phyloP scores from a whole-genome alignment of 2,113 vertebrate genomes.

The Ranitomeya imitator region DNA sequence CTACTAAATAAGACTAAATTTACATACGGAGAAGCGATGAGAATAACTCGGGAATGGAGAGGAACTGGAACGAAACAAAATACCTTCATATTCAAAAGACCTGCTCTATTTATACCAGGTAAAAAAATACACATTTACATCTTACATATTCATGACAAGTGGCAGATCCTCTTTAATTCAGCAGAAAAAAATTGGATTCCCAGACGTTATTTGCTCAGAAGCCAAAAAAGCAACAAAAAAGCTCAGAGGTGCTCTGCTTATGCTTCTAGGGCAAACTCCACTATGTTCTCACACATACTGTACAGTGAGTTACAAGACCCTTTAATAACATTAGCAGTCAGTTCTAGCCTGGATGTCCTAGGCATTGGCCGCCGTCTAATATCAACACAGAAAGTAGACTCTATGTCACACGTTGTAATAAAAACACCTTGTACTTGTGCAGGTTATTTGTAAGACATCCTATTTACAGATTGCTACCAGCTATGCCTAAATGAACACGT shows the following conservation, averaged over 20 bases:
- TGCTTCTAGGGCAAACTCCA: neutral
- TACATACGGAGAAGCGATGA: too few relatives aligned
- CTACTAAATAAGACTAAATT: too few relatives aligned
- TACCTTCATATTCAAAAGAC: too few relatives aligned
- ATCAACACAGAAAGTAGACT: neutral
- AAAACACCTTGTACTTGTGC: neutral
- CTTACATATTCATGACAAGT: too few relatives aligned
- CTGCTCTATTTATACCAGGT: too few relatives aligned
- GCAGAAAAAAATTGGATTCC: neutral
- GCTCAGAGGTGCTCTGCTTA: neutral
- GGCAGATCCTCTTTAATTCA: too few relatives aligned
- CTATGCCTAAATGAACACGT: neutral
- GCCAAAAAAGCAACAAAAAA: neutral
- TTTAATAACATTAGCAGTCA: neutral
- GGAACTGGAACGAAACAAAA: too few relatives aligned
- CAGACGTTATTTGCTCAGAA: neutral
- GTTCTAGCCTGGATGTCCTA: neutral
- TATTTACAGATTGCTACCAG: neutral
- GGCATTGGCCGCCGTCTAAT: constrained; percentile 4
- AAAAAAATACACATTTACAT: too few relatives aligned
- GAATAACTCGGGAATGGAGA: too few relatives aligned
- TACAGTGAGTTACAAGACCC: neutral
- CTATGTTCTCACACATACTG: neutral
- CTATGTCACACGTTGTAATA: neutral
- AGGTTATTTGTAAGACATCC: neutral